Evolutionary conservation across 1,140 invertebrate species (phyloP).

Genomic region (Manduca sexta): DNA sequence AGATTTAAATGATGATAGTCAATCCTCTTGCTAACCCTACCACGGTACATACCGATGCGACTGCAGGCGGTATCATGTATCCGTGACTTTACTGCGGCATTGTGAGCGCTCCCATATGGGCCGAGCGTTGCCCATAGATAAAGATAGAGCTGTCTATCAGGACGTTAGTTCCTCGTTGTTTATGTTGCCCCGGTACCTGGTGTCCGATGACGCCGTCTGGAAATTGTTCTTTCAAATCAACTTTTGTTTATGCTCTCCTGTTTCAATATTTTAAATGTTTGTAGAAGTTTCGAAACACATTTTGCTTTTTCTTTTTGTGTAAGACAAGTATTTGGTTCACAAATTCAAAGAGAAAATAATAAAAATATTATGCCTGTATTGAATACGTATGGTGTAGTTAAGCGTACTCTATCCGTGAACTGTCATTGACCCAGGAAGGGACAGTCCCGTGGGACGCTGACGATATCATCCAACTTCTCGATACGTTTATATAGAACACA

Average conservation of each 20-base stretch:
- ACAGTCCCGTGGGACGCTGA: neutral
- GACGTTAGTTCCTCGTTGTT: neutral
- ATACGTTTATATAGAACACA: slow-evolving; percentile 9
- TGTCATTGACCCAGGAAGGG: slow-evolving; percentile 13
- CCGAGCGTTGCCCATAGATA: neutral
- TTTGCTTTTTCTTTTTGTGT: too few relatives aligned
- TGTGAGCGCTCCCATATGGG: slow-evolving; percentile 2
- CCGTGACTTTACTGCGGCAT: slow-evolving; percentile 3
- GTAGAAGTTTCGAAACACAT: too few relatives aligned
- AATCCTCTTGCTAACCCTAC: too few relatives aligned
- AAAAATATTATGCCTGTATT: neutral
- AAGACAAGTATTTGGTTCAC: too few relatives aligned
- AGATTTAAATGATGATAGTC: too few relatives aligned
- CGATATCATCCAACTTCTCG: neutral
- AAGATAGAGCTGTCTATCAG: slow-evolving; percentile 1
- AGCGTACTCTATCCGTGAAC: slow-evolving; percentile 3
- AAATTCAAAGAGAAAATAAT: neutral
- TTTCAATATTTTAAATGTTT: slow-evolving; percentile 3
- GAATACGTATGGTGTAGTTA: neutral
- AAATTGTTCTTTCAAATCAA: neutral
- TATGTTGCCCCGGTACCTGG: slow-evolving; percentile 2
- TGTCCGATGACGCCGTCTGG: neutral
- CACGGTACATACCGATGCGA: neutral
- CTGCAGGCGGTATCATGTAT: slow-evolving; percentile 4
- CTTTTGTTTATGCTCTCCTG: neutral